These are phyloP conservation scores for Varecia variegata DNA, from an alignment of 2,797 vertebrate species.

Conservation along the genomic window DNA sequence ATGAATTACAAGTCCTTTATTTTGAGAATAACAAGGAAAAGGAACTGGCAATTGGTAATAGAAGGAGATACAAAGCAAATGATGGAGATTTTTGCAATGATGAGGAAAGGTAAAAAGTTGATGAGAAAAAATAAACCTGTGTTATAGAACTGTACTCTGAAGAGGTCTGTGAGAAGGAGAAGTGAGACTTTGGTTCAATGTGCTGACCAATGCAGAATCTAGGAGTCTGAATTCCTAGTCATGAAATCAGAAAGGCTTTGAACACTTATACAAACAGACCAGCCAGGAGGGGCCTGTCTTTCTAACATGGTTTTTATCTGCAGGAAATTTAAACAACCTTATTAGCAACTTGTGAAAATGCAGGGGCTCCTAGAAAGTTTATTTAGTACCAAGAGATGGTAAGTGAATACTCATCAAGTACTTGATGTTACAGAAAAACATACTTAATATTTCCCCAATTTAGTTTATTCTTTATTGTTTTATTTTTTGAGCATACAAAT, in stretches of 20 bases:
- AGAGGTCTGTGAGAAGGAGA: neutral
- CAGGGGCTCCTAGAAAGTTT: neutral
- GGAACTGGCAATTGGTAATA: neutral
- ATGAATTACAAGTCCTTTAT: conserved; percentile 34
- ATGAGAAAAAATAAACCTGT: neutral
- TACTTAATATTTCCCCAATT: conserved; percentile 34
- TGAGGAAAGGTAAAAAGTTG: neutral
- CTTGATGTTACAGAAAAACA: neutral
- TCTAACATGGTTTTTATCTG: neutral
- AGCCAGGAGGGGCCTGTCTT: neutral
- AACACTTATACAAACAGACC: neutral
- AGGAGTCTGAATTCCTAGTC: neutral
- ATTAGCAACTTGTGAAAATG: conserved; percentile 27
- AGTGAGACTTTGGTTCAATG: neutral
- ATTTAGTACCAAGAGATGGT: neutral
- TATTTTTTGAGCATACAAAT: conserved; percentile 30
- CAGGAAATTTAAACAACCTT: conserved; percentile 35
- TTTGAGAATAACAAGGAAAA: conserved; percentile 44
- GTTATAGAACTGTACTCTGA: neutral
- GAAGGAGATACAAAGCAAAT: neutral
- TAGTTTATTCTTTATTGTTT: conserved; percentile 12
- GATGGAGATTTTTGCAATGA: conserved; percentile 24
- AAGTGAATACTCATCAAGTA: neutral
- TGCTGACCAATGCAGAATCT: neutral
- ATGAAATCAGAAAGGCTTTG: conserved; percentile 1